Conservation (phyloP, 2,113 vertebrate genomes). For the Rafetus swinhoei region DNA sequence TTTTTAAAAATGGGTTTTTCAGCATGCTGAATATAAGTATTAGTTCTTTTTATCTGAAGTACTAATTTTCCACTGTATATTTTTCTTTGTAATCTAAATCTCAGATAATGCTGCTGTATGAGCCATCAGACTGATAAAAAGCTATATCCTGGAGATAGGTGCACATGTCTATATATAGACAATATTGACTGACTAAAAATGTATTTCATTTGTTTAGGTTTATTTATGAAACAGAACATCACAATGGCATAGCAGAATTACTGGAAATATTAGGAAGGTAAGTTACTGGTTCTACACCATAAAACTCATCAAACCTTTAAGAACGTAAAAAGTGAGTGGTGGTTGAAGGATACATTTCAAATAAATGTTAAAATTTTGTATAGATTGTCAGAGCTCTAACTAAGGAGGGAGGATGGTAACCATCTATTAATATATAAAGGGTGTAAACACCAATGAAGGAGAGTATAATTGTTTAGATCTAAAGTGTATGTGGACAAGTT, state of each 20-base stretch:
- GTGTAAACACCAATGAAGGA: not conserved
- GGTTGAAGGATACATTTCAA: not conserved
- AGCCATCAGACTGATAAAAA: not conserved
- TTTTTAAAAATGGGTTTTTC: not conserved
- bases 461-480: not conserved
- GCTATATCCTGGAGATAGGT: not conserved
- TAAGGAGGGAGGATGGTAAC: not conserved
- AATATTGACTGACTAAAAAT: not conserved
- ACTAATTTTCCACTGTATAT: not conserved
- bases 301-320: not conserved
- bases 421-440: not conserved
- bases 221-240: constrained; percentile 99
- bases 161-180: not conserved
- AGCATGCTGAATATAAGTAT: not conserved
- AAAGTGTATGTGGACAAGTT: not conserved
- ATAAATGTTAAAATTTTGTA: not conserved
- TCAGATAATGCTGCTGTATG: not conserved
- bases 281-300: constrained; percentile 37
- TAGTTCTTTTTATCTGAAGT: not conserved
- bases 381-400: not conserved
- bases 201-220: constrained; percentile 83
- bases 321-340: not conserved
- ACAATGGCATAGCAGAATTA: constrained; percentile 99
- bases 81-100: not conserved
- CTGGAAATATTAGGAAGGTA: constrained; percentile 99